Percentiles rank a stretch among this genome's conserved stretches.
These are phyloP conservation scores for Polydrusus cervinus DNA, from an alignment of 2,888 invertebrate genomes.

Conservation along the genomic window DNA sequence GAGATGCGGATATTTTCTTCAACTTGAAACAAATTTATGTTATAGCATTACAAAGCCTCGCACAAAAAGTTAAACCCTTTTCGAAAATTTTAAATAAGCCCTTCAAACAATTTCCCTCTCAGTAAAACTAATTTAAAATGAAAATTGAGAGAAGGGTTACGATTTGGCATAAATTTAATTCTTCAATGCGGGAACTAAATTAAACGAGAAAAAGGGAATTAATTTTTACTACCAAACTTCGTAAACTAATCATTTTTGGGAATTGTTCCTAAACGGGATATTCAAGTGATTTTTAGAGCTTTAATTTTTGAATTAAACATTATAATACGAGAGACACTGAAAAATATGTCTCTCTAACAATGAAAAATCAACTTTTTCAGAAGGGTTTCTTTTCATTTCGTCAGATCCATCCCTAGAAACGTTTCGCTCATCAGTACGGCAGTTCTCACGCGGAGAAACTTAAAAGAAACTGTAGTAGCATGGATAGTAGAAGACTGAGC, in stretches of 20 bases:
- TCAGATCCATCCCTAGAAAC: no score
- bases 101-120: not conserved
- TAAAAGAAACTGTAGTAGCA: no score
- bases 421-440: no score
- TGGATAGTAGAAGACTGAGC: no score
- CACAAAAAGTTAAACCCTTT: not conserved
- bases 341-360: no score
- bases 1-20: not conserved
- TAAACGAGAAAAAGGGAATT: conserved; percentile 5
- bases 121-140: conserved; percentile 7
- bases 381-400: no score
- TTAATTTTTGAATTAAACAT: no score
- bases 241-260: conserved; percentile 1
- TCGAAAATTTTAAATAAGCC: conserved; percentile 5
- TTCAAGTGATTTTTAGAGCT: not conserved
- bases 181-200: not conserved
- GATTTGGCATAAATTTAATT: conserved; percentile 11
- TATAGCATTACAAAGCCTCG: not conserved
- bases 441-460: no score
- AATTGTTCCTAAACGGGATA: not conserved
- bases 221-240: not conserved
- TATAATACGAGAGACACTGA: no score
- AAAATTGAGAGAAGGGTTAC: not conserved
- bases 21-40: not conserved
- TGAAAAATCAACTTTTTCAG: no score